Evolutionary conservation across 2,797 vertebrate genomes (phyloP).

Genomic region (Helostoma temminkii): DNA sequence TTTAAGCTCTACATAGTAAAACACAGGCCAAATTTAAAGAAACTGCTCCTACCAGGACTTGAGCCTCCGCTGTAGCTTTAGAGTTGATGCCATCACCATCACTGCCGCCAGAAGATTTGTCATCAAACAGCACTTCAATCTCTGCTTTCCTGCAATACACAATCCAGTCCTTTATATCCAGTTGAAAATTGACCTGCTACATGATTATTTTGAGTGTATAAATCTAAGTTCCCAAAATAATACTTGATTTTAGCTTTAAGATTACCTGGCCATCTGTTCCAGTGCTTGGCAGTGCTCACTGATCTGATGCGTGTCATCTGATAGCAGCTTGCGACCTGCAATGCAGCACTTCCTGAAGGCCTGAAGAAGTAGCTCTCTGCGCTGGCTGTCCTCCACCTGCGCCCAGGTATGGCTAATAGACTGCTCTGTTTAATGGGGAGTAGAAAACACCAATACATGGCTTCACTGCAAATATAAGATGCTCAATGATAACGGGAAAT

Average conservation of each 20-base stretch:
- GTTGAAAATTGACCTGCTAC: no score
- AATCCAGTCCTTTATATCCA: background rate
- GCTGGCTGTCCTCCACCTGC: constrained; percentile 70
- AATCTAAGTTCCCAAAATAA: background rate
- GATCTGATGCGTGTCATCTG: constrained; percentile 66
- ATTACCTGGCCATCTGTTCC: constrained; percentile 78
- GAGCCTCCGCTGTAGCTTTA: constrained; percentile 73
- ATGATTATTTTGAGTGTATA: background rate
- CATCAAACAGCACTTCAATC: constrained; percentile 76
- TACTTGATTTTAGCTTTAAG: background rate
- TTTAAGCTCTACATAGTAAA: background rate
- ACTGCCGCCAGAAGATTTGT: constrained; percentile 45
- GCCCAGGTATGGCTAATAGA: constrained; percentile 67
- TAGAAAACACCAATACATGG: background rate
- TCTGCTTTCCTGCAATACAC: constrained; percentile 80
- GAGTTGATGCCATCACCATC: constrained; percentile 38
- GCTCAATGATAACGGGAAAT: no score
- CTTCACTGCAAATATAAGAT: background rate
- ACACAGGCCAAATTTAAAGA: background rate
- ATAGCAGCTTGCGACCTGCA: constrained; percentile 54
- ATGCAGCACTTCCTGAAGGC: constrained; percentile 75
- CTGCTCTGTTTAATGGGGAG: constrained; percentile 73
- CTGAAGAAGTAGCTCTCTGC: constrained; percentile 77
- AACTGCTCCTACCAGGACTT: constrained; percentile 80
- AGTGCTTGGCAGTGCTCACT: constrained; percentile 67